Base-by-base conservation (phyloP, 2,113 vertebrate genomes). In the Myrmecobius fasciatus region DNA sequence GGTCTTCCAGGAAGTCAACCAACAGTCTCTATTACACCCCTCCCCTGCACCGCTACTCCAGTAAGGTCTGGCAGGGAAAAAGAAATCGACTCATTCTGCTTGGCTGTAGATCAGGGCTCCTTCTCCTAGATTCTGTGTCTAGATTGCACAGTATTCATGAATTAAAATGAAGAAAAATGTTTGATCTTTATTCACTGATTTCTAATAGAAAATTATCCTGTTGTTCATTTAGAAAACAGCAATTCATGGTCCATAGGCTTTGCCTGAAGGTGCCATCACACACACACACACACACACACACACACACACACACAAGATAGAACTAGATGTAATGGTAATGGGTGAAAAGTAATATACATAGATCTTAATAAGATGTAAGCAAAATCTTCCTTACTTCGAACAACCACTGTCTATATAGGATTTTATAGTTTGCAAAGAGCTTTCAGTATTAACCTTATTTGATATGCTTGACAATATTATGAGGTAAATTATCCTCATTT, bases 231-330 rank as follows among this genome's bases (percentile, higher is more conserved):
- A 67, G 36, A 36, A 67, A 24, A 53, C 24, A 67, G 4, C 31
- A 36, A 67, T 36, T 36, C 60, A 17, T 14, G 3, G 3, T 67
- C 20, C 31, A 67, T 4, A 14, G 60, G 3, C 31, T 67, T 67
- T 67, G 12, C 31, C 47, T 91, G 90, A 94, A 52, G 93, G 93
- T 96, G 95, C 92, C 94, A 95, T 6, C 0, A 7, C 88, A 83
- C 49, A 95, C 56, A 56, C 26, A 56, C 26, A 56, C 54, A 56
- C 26, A 56, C 54, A 56, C 26, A 28, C 54, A 56, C 28, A 60
- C 56, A 60, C 28, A 60, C 56, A 31, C 10, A 31, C 26, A 56
- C 26, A 28, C 2, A 56, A 3, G 31, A 28, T 3, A 60, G 56
- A 60, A 31, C 56, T 36, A 31, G 56, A 9, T 60, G 25, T 56